Base-by-base conservation (phyloP, 2,888 invertebrate genomes). In the Drosophila rellima region DNA sequence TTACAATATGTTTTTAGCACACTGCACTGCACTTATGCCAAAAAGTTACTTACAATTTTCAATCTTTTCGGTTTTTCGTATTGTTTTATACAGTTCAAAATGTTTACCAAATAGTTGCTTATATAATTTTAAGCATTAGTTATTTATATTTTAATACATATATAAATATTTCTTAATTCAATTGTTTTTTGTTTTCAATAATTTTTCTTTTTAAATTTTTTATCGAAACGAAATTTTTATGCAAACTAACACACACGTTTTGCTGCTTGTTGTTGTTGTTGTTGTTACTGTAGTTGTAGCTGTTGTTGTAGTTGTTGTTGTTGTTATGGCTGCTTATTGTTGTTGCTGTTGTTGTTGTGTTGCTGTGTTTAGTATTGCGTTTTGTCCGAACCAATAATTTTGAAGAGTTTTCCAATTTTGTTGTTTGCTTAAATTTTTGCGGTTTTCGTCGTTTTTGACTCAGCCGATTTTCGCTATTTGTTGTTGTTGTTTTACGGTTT, bases 341-440 rank as follows among this genome's bases (percentile, higher is more conserved):
- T 68, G 66, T 63, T 70, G 54, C 71, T 73, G 76, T 77, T 80
- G 83, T 51, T 76, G 78, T 70, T 80, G 83, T 84, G 71, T 80
- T 88, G 85, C 68, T 84, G 90, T 90, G 90, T 83, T 79, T 88
- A 90, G 89, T 90, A 82, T 87, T 89, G 89, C 91, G 83, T 81
- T 85, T 71, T 90, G 90, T 91, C 92, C 92, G 91, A 92, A 92
- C 92, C 92, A 92, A 92, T 92, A 92, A 92, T 92, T 92, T 92
- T 92, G 92, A 92, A 92, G 88, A 91, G 84, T 86, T 88, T 80
- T 88, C 91, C 90, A 90, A 90, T 90, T 90, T 91, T 79, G 80
- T 88, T 85, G 80, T 72, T 83, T 78, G 78, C 86, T 90, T 90
- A 91, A 90, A 91, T 90, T 90, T 88, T 90, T 77, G 78, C 76